Evolutionary conservation across 1,140 invertebrate genomes (phyloP).

Genomic region (Acromyrmex heyeri): DNA sequence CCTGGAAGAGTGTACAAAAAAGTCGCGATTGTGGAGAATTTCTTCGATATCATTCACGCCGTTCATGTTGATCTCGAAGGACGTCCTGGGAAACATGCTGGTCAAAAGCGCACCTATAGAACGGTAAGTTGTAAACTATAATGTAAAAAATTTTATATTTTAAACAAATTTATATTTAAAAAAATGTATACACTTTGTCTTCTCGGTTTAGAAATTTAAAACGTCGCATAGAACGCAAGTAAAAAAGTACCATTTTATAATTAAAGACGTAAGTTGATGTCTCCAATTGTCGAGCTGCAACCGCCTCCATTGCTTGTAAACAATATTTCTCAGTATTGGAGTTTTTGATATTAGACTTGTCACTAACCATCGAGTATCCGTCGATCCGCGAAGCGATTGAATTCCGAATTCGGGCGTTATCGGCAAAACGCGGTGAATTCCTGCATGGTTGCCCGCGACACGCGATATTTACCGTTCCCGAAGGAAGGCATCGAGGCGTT

Average conservation of each 20-base stretch:
- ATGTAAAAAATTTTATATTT: not conserved
- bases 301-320: not conserved
- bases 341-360: not conserved
- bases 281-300: not conserved
- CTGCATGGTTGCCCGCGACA: conserved; percentile 71
- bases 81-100: conserved; percentile 96
- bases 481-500: conserved; percentile 80
- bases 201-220: not conserved
- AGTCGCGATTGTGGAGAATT: conserved; percentile 98
- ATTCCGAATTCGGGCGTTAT: conserved; percentile 65
- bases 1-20: conserved; percentile 92
- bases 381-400: conserved; percentile 45
- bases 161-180: not conserved
- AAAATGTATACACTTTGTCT: not conserved
- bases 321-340: not conserved
- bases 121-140: conserved; percentile 90
- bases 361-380: conserved; percentile 20
- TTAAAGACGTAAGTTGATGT: not conserved
- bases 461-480: conserved; percentile 79
- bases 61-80: conserved; percentile 97
- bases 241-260: not conserved
- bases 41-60: conserved; percentile 98
- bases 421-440: conserved; percentile 67
- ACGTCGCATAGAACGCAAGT: not conserved
- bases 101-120: conserved; percentile 97